Percentiles rank a stretch among this genome's conserved stretches.
These are phyloP conservation scores for Melanostoma mellinum DNA, from an alignment of 2,888 invertebrate genomes.

Conservation along the genomic window DNA sequence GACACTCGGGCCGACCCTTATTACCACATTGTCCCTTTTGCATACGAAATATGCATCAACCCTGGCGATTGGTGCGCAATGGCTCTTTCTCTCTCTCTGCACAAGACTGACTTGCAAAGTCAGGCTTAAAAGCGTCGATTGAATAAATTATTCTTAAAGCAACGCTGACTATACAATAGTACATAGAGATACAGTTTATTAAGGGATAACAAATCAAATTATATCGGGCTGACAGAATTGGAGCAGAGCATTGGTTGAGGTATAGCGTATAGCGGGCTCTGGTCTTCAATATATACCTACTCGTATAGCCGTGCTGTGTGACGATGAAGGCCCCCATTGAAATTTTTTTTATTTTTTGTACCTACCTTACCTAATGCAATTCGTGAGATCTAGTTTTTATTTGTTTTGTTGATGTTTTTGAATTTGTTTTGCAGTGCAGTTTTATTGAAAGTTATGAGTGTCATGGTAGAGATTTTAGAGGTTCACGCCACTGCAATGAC, in stretches of 20 bases:
- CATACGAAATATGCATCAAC: conserved; percentile 55
- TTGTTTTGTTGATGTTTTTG: neutral
- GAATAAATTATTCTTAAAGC: conserved; percentile 69
- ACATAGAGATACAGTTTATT: conserved; percentile 64
- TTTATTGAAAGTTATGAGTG: conserved; percentile 72
- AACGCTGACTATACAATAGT: conserved; percentile 29
- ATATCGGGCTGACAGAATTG: conserved; percentile 70
- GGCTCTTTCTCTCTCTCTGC: neutral
- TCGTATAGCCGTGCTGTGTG: neutral
- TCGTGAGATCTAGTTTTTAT: conserved; percentile 56
- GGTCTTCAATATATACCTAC: conserved; percentile 4
- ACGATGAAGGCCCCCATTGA: conserved; percentile 39
- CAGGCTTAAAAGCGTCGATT: conserved; percentile 57
- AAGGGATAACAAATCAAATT: conserved; percentile 73
- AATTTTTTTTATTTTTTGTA: conserved; percentile 20
- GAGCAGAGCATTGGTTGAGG: conserved; percentile 50
- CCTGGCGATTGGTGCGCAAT: conserved; percentile 15
- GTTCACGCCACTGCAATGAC: conserved; percentile 68
- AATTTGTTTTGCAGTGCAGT: conserved; percentile 54
- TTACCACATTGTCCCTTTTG: conserved; percentile 73
- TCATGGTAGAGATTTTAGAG: conserved; percentile 70
- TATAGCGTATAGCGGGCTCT: conserved; percentile 1
- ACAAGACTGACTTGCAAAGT: conserved; percentile 2
- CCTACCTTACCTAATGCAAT: conserved; percentile 57
- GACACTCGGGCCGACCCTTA: conserved; percentile 69